Base-by-base conservation (phyloP, 2,113 vertebrate genomes). In the Microtus ochrogaster region DNA sequence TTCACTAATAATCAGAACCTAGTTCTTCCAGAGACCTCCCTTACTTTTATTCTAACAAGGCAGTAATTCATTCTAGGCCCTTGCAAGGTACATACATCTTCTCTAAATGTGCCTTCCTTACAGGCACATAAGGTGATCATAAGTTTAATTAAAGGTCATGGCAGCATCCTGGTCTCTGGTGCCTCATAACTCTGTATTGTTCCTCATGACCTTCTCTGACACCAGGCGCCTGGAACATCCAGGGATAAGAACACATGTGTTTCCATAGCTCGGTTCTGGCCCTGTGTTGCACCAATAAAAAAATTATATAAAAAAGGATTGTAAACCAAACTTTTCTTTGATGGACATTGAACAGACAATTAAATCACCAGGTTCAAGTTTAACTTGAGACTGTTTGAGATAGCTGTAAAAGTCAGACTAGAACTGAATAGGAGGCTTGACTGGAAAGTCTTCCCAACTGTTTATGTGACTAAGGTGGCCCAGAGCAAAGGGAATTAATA, bases 111-210 rank as follows among this genome's bases (percentile, higher is more conserved):
- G 82, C 74, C 94, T 97, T 95, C 90, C 82, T 63, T 47, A 72
- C 74, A 95, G 86, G 73, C 96, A 91, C 52, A 55, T 79, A 89
- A 94, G 88, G 94, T 96, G 96, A 95, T 94, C 83, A 30, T 93
- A 97, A 97, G 93, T 98, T 97, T 97, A 98, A 98, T 97, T 96
- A 97, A 97, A 97, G 97, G 97, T 97, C 97, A 93, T 26, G 87
- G 79, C 82, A 87, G 97, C 70, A 79, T 92, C 91, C 95, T 89
- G 92, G 92, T 96, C 94, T 97, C 94, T 13, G 49, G 89, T 94
- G 92, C 78, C 89, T 95, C 95, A 91, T 95, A 94, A 94, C 33
- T 97, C 93, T 47, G 16, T 41, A 86, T 92, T 88, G 41, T 92
- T 96, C 79, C 92, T 26, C 12, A 16, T 90, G 55, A 96, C 82